These are phyloP conservation scores for Ectropis grisescens DNA, from an alignment of 1,140 invertebrate species.

Conservation along the genomic window DNA sequence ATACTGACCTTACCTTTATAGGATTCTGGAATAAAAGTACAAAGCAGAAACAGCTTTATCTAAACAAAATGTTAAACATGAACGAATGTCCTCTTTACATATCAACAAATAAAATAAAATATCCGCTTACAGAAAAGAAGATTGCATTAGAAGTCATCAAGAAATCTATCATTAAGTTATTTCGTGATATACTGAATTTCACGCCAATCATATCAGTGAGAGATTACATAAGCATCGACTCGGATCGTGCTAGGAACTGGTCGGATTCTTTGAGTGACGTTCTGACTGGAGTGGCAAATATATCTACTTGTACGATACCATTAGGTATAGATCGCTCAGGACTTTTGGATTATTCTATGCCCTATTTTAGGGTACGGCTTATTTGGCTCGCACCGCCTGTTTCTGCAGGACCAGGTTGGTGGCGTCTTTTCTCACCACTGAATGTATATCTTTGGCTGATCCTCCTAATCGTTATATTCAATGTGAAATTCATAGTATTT, in stretches of 20 bases:
- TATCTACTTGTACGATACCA: conserved; percentile 40
- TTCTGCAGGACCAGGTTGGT: conserved; percentile 23
- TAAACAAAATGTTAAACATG: conserved; percentile 42
- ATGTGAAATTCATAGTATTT: conserved; percentile 31
- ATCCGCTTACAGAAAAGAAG: conserved; percentile 32
- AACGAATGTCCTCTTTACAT: conserved; percentile 40
- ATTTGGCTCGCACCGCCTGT: conserved; percentile 42
- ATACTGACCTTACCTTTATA: conserved; percentile 26
- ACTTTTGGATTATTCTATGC: conserved; percentile 32
- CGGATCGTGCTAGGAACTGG: conserved; percentile 37
- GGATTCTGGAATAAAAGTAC: conserved; percentile 20
- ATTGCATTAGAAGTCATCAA: conserved; percentile 35
- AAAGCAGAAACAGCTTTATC: conserved; percentile 19
- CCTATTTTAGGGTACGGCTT: conserved; percentile 37
- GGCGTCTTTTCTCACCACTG: conserved; percentile 36
- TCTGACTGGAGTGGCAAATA: conserved; percentile 28
- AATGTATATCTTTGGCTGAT: conserved; percentile 41
- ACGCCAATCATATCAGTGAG: conserved; percentile 27
- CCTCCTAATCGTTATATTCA: conserved; percentile 27
- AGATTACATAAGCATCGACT: conserved; percentile 39
- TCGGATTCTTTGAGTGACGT: conserved; percentile 40
- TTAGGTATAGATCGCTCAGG: conserved; percentile 29
- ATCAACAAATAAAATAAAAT: conserved; percentile 39
- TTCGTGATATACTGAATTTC: conserved; percentile 38
- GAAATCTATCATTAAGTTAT: conserved; percentile 22